Evolutionary conservation across 2,113 vertebrate species (phyloP), one percentile per base, ranked within the genome.

Genomic region (Oenanthe oenanthe): DNA sequence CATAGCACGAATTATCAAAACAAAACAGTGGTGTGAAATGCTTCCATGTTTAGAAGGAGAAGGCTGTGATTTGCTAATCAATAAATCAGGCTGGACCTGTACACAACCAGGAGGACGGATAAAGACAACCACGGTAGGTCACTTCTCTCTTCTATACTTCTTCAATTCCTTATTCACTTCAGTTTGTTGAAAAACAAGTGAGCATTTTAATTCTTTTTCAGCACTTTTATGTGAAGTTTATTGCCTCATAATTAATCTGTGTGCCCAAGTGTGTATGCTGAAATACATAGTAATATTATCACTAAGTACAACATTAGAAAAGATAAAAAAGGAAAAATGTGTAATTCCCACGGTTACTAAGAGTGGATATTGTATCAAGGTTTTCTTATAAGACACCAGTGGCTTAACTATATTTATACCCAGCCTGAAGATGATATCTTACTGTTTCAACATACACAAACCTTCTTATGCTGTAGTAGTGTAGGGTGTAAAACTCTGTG

Each of bases 21-120:
- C 98, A 85, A 99, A 98, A 98, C 99, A 99, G 98, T 99, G 99
- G 99, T 99, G 99, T 97, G 99, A 99, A 98, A 99, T 99, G 99
- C 98, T 99, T 94, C 99, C 99, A 24, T 99, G 99, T 97, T 98
- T 99, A 98, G 99, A 99, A 98, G 99, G 99, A 68, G 99, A 99
- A 97, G 99, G 99, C 97, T 99, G 99, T 77, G 99, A 99, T 98
- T 98, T 99, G 98, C 97, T 99, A 97, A 98, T 99, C 98, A 99
- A 99, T 98, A 98, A 98, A 98, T 99, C 99, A 93, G 99, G 99
- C 97, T 99, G 99, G 99, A 99, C 99, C 97, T 99, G 99, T 98
- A 99, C 99, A 61, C 99, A 99, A 98, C 99, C 99, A 32, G 99
- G 99, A 88, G 99, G 99, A 93, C 98, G 99, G 94, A 98, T 99